Conservation (phyloP, 2,888 invertebrate genomes). For the Eupithecia subumbrata region DNA sequence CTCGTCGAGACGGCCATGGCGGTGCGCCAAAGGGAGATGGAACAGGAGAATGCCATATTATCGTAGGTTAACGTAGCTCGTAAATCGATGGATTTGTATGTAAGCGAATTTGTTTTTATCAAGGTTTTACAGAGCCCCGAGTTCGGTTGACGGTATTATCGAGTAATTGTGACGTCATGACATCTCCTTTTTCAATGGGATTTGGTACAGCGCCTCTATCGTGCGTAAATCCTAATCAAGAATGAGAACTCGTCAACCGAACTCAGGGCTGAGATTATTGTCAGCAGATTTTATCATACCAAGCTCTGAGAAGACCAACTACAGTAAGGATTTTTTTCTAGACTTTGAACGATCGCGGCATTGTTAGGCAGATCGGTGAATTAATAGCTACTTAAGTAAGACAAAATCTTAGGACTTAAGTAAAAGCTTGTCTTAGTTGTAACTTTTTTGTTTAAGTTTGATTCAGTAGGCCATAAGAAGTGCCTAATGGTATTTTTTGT, state of each 20-base stretch:
- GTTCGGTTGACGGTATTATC: no score
- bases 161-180: neutral
- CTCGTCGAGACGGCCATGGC: slow-evolving; percentile 75
- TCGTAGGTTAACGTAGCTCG: slow-evolving; percentile 6
- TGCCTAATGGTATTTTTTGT: neutral
- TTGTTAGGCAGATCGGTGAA: neutral
- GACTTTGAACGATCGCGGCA: neutral
- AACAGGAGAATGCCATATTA: slow-evolving; percentile 47
- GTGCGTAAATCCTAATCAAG: neutral
- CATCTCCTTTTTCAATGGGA: neutral
- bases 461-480: slow-evolving; percentile 1
- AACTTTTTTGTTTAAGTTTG: neutral
- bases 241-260: neutral
- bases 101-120: slow-evolving; percentile 2
- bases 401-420: neutral
- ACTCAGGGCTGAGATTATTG: neutral
- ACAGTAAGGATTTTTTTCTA: neutral
- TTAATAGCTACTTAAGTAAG: neutral
- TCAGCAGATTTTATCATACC: neutral
- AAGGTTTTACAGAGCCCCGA: neutral
- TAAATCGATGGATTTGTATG: neutral
- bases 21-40: slow-evolving; percentile 71
- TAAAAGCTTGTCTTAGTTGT: neutral
- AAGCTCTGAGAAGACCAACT: neutral
- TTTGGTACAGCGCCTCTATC: neutral